Base-by-base conservation (phyloP, 2,888 invertebrate genomes). In the Alentia gelatinosa region DNA sequence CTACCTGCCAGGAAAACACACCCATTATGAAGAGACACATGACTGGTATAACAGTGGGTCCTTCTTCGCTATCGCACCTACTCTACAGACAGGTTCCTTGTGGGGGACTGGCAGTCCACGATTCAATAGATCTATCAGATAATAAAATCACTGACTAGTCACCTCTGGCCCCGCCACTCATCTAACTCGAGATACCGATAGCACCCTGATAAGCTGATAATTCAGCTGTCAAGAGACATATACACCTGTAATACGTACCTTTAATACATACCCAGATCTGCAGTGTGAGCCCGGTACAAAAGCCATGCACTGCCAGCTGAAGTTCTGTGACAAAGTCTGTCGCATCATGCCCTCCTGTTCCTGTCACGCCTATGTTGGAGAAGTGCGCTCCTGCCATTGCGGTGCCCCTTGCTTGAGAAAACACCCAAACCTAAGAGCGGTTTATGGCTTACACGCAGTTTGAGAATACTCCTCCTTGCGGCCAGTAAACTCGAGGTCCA, bases 221-320 rank as follows among this genome's bases (percentile, higher is more conserved):
- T 1, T 15, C 26, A 26, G 23, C 26, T 68, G 68, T 30, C 4
- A n/a, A 56, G 56, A 68, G 68, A 30, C 30, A 68, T 68, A 68
- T 68, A 68, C 30, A 68, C 68, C 68, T 68, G 68, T 68, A 26
- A 4, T 68, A 68, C 68, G 68, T 68, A 68, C 68, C 68, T 68
- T 12, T 68, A n/a, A 68, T 30, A 30, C 68, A 9, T 68, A 68
- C 68, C 68, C 33, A n/a, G n/a, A n/a, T n/a, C n/a, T n/a, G n/a
- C n/a, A n/a, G n/a, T n/a, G n/a, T n/a, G n/a, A n/a, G n/a, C n/a
- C n/a, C n/a, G n/a, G n/a, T n/a, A n/a, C n/a, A n/a, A n/a, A n/a
- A n/a, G n/a, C n/a, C n/a, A n/a, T n/a, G n/a, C n/a, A n/a, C n/a
- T n/a, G n/a, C n/a, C n/a, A n/a, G n/a, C n/a, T n/a, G n/a, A n/a